Evolutionary conservation across 2,113 vertebrate genomes (phyloP).

Genomic region (Esox niger): DNA sequence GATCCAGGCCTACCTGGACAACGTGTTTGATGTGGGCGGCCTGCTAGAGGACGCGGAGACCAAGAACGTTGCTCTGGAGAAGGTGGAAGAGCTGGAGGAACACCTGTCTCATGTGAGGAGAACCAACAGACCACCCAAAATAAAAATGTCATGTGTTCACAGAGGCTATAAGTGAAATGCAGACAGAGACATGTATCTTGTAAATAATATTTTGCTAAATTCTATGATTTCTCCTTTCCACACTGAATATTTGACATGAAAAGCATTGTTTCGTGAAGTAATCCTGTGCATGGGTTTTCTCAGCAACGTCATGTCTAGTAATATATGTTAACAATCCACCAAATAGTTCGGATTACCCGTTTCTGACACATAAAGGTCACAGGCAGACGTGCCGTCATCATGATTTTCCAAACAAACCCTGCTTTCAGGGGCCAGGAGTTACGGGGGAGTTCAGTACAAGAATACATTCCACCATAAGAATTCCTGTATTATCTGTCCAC

Average conservation of each 20-base stretch:
- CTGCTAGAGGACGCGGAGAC: slow-evolving; percentile 95
- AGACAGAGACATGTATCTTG: no score
- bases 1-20: slow-evolving; percentile 97
- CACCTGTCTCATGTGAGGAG: slow-evolving; percentile 90
- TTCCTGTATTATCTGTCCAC: slow-evolving; percentile 44
- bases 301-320: no score
- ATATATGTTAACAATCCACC: slow-evolving; percentile 44
- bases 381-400: slow-evolving; percentile 57
- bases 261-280: slow-evolving; percentile 34
- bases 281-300: slow-evolving; percentile 4
- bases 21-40: slow-evolving; percentile 96
- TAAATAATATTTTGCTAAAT: no score
- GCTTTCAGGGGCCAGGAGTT: slow-evolving; percentile 56
- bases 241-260: neutral
- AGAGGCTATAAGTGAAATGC: no score
- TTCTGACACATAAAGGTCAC: slow-evolving; percentile 60
- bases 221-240: neutral
- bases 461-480: slow-evolving; percentile 54
- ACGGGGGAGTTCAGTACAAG: slow-evolving; percentile 51
- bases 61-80: slow-evolving; percentile 96
- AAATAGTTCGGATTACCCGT: slow-evolving; percentile 59
- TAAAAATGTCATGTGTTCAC: slow-evolving; percentile 37
- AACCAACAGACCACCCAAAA: slow-evolving; percentile 43
- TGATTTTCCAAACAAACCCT: slow-evolving; percentile 63
- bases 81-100: slow-evolving; percentile 96